Base-by-base conservation (phyloP, 1,140 invertebrate species). In the Cyclina sinensis region DNA sequence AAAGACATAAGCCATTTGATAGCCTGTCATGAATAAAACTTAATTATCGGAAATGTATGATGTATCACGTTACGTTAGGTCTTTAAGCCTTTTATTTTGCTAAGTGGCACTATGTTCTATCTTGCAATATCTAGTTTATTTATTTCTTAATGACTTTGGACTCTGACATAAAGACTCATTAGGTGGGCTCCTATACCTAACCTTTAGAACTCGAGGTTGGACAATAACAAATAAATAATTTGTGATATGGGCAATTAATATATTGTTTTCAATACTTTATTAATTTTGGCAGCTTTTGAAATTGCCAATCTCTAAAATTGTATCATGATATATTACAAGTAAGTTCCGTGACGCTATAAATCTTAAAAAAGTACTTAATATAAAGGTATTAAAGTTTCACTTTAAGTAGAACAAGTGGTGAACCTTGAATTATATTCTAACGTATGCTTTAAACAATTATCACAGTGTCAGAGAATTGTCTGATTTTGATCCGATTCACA, bases 71-170 rank as follows among this genome's bases (percentile, higher is more conserved):
- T 85, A 37, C 83, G 14, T 14, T 27, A 39, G 30, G 59, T 46
- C 48, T 57, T 39, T 54, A 37, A 37, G 48, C 18, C n/a, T 21
- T 57, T 74, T 74, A 51, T 74, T 37, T n/a, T 18, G 7, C 32
- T 39, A 54, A 70, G 35, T 85, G 48, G 68, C 70, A 85, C 68
- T 21, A 21, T 62, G 73, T 78, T n/a, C 51, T 74, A 76, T 74
- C 35, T 30, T 43, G 16, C 46, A n/a, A 76, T 24, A 76, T 86
- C 74, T 78, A 14, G 39, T 59, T 65, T 39, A 86, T 86, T 86
- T 86, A 76, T 86, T 24, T 78, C 54, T 78, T 86, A 86, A 86
- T 86, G 70, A 62, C 68, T 57, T 76, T 86, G 84, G 70, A 86
- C 84, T 86, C 39, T 76, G 74, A 78, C 84, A 86, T 74, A 86